These are phyloP conservation scores for Rhyzopertha dominica DNA, from an alignment of 1,140 invertebrate species.

Conservation along the genomic window DNA sequence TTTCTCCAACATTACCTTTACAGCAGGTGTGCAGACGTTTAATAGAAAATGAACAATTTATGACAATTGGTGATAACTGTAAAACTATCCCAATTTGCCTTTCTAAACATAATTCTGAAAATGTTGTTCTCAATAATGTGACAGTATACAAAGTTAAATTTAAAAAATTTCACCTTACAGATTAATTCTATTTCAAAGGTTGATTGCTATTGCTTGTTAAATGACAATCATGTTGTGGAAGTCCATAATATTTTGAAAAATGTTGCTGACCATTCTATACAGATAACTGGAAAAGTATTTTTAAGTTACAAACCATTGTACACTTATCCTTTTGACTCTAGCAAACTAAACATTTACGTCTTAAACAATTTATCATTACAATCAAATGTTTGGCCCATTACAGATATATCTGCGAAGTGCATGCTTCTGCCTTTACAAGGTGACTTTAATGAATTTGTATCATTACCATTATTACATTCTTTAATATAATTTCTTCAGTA, in stretches of 20 bases:
- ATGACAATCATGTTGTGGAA: background rate
- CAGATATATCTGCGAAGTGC: no score
- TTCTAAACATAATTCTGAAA: background rate
- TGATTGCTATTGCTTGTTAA: background rate
- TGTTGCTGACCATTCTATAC: no score
- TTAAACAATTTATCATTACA: no score
- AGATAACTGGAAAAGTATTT: no score
- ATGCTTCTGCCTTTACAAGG: no score
- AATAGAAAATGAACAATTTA: background rate
- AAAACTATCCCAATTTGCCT: background rate
- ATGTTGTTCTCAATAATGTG: background rate
- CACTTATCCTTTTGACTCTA: no score
- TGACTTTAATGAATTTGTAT: no score
- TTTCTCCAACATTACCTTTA: constrained; percentile 12
- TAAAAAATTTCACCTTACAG: background rate
- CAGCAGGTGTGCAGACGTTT: constrained; percentile 11
- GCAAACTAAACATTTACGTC: no score
- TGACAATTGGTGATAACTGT: background rate
- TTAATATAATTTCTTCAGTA: no score
- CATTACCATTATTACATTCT: no score
- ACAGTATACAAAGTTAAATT: constrained; percentile 7
- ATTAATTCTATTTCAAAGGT: background rate
- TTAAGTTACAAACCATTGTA: no score
- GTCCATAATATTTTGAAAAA: background rate
- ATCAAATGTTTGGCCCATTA: no score